These are phyloP conservation scores for Peromyscus nudipes DNA, from an alignment of 2,797 vertebrate species.

Conservation along the genomic window DNA sequence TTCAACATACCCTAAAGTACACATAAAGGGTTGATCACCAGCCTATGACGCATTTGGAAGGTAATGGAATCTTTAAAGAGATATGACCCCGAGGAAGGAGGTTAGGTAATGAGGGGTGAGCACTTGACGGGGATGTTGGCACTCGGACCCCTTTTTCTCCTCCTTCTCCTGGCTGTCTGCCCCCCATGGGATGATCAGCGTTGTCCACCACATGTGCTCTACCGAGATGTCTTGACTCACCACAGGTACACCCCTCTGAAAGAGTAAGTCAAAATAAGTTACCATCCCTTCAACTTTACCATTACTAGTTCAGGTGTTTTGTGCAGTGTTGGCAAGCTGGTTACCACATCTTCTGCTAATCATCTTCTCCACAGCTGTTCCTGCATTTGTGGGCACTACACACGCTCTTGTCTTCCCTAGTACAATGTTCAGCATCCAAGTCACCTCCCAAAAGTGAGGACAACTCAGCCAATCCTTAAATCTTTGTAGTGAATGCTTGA, in stretches of 20 bases:
- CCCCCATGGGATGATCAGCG: neutral
- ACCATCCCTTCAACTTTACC: neutral
- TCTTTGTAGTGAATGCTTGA: neutral
- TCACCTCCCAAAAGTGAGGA: neutral
- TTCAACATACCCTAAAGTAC: neutral
- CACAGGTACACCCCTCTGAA: neutral
- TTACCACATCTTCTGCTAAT: neutral
- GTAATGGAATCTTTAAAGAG: neutral
- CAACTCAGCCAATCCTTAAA: neutral
- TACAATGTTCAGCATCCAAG: neutral
- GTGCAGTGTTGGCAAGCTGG: neutral
- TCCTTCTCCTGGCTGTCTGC: neutral
- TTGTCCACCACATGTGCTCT: fast-evolving
- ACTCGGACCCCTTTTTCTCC: neutral
- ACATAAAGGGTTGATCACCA: neutral
- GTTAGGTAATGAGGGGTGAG: neutral
- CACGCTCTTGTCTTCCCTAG: neutral
- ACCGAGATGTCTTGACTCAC: neutral
- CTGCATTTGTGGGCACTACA: too few relatives aligned
- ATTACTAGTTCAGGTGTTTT: neutral
- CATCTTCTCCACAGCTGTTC: too few relatives aligned
- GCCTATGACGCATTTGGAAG: neutral
- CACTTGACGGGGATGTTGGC: neutral
- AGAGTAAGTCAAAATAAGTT: neutral
- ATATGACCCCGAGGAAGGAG: neutral